Base-by-base conservation (phyloP, 2,113 vertebrate genomes). In the Thalassarche chlororhynchos region DNA sequence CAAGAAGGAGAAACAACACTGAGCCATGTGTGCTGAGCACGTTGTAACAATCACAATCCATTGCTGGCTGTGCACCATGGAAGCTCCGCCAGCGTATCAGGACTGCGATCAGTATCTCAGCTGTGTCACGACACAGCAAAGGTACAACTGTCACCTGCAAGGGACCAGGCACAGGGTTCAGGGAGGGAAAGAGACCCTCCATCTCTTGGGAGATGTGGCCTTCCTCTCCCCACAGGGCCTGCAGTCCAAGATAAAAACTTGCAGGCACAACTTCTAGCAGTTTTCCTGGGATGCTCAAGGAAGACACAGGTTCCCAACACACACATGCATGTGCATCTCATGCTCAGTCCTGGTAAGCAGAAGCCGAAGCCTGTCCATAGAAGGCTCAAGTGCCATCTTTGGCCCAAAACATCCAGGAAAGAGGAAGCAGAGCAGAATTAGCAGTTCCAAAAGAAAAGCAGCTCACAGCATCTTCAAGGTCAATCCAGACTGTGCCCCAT, bases 71-170 rank as follows among this genome's bases (percentile, higher is more conserved):
- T 5, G 34, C 7, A 3, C 42, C 0, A 0, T 0, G 2, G 57
- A 69, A 84, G 44, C 82, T 26, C 61, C 1, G 0, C 46, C 31
- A 26, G 28, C 0, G 0, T 1, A 29, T 17, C 34, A 1, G 36
- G 16, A 25, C 62, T 2, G 8, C n/a, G 34, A 66, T 8, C 46
- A 12, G 31, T 2, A 51, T 2, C 77, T 55, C 84, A 14, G 77
- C 55, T 34, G 40, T 17, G 13, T 3, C 76, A 55, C 0, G 0
- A 38, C 65, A 52, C 21, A 40, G 79, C 14, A 23, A 46, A 82
- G 44, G 38, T 17, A 8, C 5, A 14, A 36, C 18, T 49, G 57
- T 17, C 17, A 64, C 49, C 61, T 34, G 57, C 60, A 47, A 6
- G 5, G 42, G 23, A 75, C 15, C 0, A 1, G 38, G 9, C 34